Evolutionary conservation across 2,888 invertebrate species (phyloP).

Genomic region (Chymomyza amoena): DNA sequence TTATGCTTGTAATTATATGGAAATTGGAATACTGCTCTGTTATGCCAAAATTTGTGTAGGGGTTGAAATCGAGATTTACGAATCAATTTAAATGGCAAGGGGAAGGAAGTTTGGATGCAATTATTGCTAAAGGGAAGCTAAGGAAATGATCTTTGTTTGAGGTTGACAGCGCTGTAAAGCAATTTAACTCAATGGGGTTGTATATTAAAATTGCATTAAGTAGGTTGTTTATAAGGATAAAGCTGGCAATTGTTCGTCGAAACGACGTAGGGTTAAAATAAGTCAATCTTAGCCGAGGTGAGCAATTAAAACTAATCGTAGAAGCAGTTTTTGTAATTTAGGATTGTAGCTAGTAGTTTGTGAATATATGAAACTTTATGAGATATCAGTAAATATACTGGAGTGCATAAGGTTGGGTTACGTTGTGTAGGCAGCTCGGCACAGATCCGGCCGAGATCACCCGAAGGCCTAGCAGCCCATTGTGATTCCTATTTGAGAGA

Average conservation of each 20-base stretch:
- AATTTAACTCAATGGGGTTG: background rate
- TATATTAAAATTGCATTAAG: background rate
- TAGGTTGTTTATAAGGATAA: background rate
- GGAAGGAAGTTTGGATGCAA: conserved; percentile 16
- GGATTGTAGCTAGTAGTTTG: too few species aligned
- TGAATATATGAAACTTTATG: too few species aligned
- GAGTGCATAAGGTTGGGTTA: too few species aligned
- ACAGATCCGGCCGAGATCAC: too few species aligned
- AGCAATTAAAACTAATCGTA: too few species aligned
- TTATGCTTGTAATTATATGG: conserved; percentile 42
- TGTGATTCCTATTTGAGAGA: too few species aligned
- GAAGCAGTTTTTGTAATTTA: too few species aligned
- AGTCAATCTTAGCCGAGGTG: too few species aligned
- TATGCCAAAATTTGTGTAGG: conserved; percentile 26
- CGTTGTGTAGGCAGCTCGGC: too few species aligned
- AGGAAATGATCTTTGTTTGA: background rate
- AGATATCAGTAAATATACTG: too few species aligned
- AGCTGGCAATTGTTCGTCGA: background rate
- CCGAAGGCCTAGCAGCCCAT: too few species aligned
- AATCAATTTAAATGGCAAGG: conserved; percentile 21
- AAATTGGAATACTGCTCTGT: conserved; percentile 33
- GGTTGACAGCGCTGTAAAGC: too few species aligned
- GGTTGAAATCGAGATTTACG: conserved; percentile 21
- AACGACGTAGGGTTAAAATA: background rate
- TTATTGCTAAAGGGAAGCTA: conserved; percentile 25